phyloP scores from a whole-genome alignment of 2,113 vertebrate species.

The Labeo rohita region DNA sequence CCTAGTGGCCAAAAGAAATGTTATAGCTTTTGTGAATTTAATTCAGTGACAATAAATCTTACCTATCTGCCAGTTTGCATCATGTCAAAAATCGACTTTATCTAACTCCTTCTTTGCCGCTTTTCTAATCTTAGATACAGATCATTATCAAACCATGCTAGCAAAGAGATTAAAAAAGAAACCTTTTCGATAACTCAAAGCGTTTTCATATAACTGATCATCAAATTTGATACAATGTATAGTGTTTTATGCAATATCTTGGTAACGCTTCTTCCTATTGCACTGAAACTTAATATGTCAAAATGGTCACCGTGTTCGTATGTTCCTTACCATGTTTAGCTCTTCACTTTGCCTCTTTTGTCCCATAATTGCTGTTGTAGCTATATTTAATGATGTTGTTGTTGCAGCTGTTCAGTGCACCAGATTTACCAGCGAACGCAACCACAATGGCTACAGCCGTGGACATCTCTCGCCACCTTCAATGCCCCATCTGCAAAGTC shows the following conservation, averaged over 20 bases:
- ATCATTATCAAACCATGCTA: no score
- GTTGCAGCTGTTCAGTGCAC: neutral
- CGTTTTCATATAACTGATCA: neutral
- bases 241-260: neutral
- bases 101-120: no score
- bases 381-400: neutral
- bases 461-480: conserved; percentile 46
- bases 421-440: neutral
- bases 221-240: neutral
- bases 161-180: no score
- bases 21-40: no score
- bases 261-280: no score
- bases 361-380: neutral
- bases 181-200: neutral
- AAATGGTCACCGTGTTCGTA: neutral
- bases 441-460: neutral
- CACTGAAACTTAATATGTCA: no score
- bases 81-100: no score
- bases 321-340: neutral
- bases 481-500: conserved; percentile 65
- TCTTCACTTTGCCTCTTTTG: neutral
- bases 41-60: no score
- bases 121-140: no score
- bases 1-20: no score
- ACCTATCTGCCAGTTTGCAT: no score